These are phyloP conservation scores for Dreissena polymorpha DNA, from an alignment of 1,140 invertebrate genomes.

Conservation along the genomic window DNA sequence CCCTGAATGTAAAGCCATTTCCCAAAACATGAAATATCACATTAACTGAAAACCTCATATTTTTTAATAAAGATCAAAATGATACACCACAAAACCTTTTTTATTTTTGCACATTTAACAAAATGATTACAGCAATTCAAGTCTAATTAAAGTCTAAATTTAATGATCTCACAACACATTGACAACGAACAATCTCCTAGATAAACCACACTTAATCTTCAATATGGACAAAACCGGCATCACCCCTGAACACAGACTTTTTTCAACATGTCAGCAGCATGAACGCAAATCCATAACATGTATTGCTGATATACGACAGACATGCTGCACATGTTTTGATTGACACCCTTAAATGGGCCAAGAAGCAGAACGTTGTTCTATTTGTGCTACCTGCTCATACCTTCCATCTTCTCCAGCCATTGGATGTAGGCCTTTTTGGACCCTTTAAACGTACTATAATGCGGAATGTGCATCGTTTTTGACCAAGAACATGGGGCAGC, in stretches of 20 bases:
- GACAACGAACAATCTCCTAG: conserved; percentile 1
- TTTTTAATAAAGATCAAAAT: too few species aligned
- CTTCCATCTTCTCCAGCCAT: conserved; percentile 41
- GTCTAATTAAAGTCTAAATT: too few species aligned
- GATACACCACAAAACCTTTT: too few species aligned
- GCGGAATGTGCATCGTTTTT: conserved; percentile 1
- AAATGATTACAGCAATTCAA: too few species aligned
- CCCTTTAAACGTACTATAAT: conserved; percentile 39
- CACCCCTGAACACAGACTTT: conserved; percentile 20
- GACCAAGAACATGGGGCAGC: conserved; percentile 4
- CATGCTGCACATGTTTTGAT: conserved; percentile 9
- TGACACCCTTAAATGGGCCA: conserved; percentile 28
- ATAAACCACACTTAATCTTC: conserved; percentile 19
- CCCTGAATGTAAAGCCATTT: too few species aligned
- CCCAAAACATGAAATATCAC: too few species aligned
- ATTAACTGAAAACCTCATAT: too few species aligned
- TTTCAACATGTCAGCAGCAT: conserved; percentile 1
- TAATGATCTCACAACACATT: conserved; percentile 9
- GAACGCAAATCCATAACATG: background rate
- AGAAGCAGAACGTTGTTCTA: conserved; percentile 18
- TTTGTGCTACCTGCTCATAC: conserved; percentile 49
- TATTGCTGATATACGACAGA: conserved; percentile 26
- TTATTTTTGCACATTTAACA: too few species aligned
- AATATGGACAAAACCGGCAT: conserved; percentile 22
- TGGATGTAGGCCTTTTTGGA: too few species aligned